Evolutionary conservation across 2,888 invertebrate species (phyloP).

Genomic region (Desoria tigrina): DNA sequence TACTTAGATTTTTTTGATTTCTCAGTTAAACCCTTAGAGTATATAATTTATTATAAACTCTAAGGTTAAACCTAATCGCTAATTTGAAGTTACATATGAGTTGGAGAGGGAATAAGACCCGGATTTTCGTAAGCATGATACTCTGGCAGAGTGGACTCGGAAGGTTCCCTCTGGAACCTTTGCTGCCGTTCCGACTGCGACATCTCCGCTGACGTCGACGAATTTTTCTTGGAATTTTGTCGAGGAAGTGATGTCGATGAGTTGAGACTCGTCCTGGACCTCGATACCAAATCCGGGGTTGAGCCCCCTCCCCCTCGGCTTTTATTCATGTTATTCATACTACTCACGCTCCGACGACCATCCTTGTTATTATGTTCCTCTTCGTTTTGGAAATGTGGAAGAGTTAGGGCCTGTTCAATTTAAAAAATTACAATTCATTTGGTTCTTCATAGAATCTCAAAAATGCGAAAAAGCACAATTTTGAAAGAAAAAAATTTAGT

Average conservation of each 20-base stretch:
- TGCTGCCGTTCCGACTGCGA: not conserved
- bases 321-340: slow-evolving; percentile 28
- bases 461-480: no score
- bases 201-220: not conserved
- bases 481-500: no score
- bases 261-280: slow-evolving; percentile 6
- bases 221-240: not conserved
- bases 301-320: slow-evolving; percentile 20
- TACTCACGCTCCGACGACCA: slow-evolving; percentile 12
- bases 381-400: slow-evolving; percentile 6
- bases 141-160: slow-evolving; percentile 41
- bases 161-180: slow-evolving; percentile 36
- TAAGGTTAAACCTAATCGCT: not conserved
- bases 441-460: no score
- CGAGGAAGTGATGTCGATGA: not conserved
- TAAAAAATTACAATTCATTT: no score
- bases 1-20: no score
- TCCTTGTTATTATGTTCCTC: not conserved
- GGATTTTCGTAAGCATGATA: slow-evolving; percentile 46
- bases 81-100: slow-evolving; percentile 24
- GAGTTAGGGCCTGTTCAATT: slow-evolving; percentile 1
- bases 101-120: slow-evolving; percentile 38
- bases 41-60: no score
- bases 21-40: no score
- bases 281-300: slow-evolving; percentile 31